Base-by-base conservation (phyloP, 1,140 invertebrate species). In the Ooceraea biroi region DNA sequence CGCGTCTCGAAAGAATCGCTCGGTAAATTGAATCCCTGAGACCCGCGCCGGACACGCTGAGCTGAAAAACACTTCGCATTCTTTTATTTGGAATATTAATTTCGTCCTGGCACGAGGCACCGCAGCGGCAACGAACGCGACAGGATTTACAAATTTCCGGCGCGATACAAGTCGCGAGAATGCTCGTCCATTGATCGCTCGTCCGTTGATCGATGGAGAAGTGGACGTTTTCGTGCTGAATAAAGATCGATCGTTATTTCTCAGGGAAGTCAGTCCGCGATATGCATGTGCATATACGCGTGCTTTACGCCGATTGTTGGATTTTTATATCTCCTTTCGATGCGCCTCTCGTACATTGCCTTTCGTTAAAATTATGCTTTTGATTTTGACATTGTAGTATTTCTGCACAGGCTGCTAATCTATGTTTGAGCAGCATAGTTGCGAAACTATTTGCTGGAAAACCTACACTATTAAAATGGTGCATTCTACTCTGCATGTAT, bases 21-120 rank as follows among this genome's bases (percentile, higher is more conserved):
- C 60, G 57, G 76, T 61, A 82, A 84, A 84, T 84, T 84, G 65
- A 84, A 84, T 84, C 76, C 69, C 61, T 60, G 61, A 80, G 19
- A 63, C 48, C 69, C 72, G 50, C 72, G 50, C 52, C 57, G 44
- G 22, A 50, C 52, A 5, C 22, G 17, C 30, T 58, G 48, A 50
- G 14, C 46, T 36, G 46, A 69, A 50, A 30, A 55, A 50, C 63
- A 25, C 5, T 46, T 25, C 61, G 44, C 36, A 22, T 48, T 69
- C 22, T 65, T 77, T 44, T 65, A 65, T 77, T 77, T 50, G 58
- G 44, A 77, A 77, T 77, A 77, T 77, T 77, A 77, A 77, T 77
- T 77, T 66, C 73, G 60, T 36, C 73, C 17, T 25, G 30, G 14
- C 55, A 30, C 55, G 3, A 25, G 4, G 44, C 22, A 19, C 19